These are phyloP conservation scores for Gambusia holbrooki DNA, from an alignment of 2,113 vertebrate species.

Conservation along the genomic window DNA sequence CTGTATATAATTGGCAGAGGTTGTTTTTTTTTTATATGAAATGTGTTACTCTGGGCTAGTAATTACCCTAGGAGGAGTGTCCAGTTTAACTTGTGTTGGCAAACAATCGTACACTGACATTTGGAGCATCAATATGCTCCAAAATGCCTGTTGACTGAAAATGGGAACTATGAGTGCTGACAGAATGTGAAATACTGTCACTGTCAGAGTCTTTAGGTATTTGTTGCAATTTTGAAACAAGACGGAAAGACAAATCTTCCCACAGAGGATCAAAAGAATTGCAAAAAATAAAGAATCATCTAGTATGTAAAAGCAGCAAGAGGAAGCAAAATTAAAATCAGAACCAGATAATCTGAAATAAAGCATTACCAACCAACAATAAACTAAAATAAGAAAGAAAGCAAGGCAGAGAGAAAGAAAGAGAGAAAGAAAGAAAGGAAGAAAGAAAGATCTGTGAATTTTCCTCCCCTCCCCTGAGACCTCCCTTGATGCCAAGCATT, in stretches of 20 bases:
- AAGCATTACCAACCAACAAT: constrained; percentile 33
- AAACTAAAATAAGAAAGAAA: constrained; percentile 54
- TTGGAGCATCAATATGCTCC: constrained; percentile 60
- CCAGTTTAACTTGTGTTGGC: constrained; percentile 46
- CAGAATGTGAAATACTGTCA: constrained; percentile 59
- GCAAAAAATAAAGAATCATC: constrained; percentile 33
- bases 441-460: constrained; percentile 94
- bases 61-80: constrained; percentile 41
- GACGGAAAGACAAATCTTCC: constrained; percentile 38
- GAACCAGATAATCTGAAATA: constrained; percentile 21
- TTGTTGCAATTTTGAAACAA: constrained; percentile 36
- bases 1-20: neutral
- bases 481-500: constrained; percentile 99
- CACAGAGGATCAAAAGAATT: constrained; percentile 38
- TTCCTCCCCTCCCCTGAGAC: constrained; percentile 96
- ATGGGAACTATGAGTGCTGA: constrained; percentile 43
- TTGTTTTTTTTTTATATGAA: neutral
- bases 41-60: constrained; percentile 4
- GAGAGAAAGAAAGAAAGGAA: constrained; percentile 48
- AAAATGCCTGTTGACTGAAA: constrained; percentile 62
- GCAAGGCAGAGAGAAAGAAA: constrained; percentile 51
- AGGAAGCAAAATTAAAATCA: neutral
- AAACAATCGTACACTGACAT: constrained; percentile 50
- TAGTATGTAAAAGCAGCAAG: constrained; percentile 4
- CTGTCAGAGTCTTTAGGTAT: constrained; percentile 42